Evolutionary conservation across 2,888 invertebrate species (phyloP).

Genomic region (Drosophila suboccidentalis): DNA sequence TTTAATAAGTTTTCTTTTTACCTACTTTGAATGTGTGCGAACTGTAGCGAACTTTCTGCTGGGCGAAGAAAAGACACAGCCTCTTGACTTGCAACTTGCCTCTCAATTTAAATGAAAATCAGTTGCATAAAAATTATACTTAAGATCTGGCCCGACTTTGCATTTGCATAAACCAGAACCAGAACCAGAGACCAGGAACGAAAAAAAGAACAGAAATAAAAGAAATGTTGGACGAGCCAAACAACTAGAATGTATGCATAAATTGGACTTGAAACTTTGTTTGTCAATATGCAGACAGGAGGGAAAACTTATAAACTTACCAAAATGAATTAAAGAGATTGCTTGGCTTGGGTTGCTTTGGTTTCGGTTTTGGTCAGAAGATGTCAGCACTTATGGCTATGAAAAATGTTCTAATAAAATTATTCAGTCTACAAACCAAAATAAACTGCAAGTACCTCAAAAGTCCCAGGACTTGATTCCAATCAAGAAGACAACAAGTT

Average conservation of each 20-base stretch:
- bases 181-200: slow-evolving; percentile 8
- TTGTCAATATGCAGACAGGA: slow-evolving; percentile 59
- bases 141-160: slow-evolving; percentile 49
- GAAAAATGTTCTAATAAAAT: slow-evolving; percentile 23
- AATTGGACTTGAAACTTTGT: slow-evolving; percentile 63
- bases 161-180: slow-evolving; percentile 61
- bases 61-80: slow-evolving; percentile 51
- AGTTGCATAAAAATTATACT: slow-evolving; percentile 64
- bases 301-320: slow-evolving; percentile 45
- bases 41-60: slow-evolving; percentile 56
- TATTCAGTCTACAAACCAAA: slow-evolving; percentile 16
- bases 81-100: slow-evolving; percentile 55
- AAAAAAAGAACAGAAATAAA: slow-evolving; percentile 1
- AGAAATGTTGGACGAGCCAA: slow-evolving; percentile 39
- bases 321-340: slow-evolving; percentile 64
- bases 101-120: slow-evolving; percentile 79
- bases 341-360: slow-evolving; percentile 5
- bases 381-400: slow-evolving; percentile 19
- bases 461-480: not conserved
- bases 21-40: slow-evolving; percentile 39
- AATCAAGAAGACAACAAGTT: not conserved
- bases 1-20: slow-evolving; percentile 24
- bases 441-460: slow-evolving; percentile 9
- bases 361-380: slow-evolving; percentile 21
- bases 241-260: slow-evolving; percentile 58